Evolutionary conservation across 2,888 invertebrate genomes (phyloP), one percentile per base, ranked within the genome.

Genomic region (Hemaris fuciformis): DNA sequence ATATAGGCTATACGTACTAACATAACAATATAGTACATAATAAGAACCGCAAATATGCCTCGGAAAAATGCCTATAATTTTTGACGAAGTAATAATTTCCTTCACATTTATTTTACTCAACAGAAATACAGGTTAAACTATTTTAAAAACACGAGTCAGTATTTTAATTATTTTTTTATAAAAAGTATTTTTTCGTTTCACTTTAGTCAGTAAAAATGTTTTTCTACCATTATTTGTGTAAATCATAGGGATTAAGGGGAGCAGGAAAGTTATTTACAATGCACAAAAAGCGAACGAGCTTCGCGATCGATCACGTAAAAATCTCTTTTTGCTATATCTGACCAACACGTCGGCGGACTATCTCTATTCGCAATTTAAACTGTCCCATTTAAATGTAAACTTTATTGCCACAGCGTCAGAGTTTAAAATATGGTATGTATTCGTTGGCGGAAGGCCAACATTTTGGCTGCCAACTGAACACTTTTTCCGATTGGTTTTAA

Each of bases 401-500:
- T 41, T 60, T 60, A 53, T 7, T 53, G 41, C 53, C 41, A 25
- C 41, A 20, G 48, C 41, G 25, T 53, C 41, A 60, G 48, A 18
- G 60, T 53, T 18, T 27, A 60, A 60, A 60, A 60, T 60, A 20
- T 27, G 41, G 48, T 18, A 41, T 53, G 41, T 53, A 41, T 53
- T 13, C 13, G 41, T 59, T 62, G 62, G 62, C 62, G 13, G 43
- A 22, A 18, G 27, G 59, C 62, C 62, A 62, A 60, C 42, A 59
- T 46, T 57, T 45, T 27, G 45, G 46, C 56, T 62, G 62, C 62
- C 62, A 62, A 62, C 56, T 56, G 62, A 59, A 62, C 62, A 62
- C 62, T 62, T 62, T 57, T 57, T 59, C 59, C 48, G 62, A 60
- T 62, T 62, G 62, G 62, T 56, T 56, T 56, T 57, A 57, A 61